These are phyloP conservation scores for Geococcyx californianus DNA, from an alignment of 2,113 vertebrate genomes.

Conservation along the genomic window DNA sequence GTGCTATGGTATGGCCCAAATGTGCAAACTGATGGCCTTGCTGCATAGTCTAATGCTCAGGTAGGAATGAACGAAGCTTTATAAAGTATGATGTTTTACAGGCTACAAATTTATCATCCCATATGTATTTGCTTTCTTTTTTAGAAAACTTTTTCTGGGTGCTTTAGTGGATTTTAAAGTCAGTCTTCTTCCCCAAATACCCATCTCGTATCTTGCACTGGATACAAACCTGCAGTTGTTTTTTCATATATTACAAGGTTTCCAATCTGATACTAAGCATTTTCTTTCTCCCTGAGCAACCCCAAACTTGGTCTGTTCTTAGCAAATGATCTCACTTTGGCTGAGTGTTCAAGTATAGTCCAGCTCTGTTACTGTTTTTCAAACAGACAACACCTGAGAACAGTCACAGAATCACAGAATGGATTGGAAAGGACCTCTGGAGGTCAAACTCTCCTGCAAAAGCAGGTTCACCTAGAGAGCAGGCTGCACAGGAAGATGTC, in stretches of 20 bases:
- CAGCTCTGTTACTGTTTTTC: too few relatives aligned
- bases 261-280: background rate
- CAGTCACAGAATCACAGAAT: too few relatives aligned
- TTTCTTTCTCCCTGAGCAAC: background rate
- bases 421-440: too few relatives aligned
- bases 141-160: background rate
- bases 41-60: background rate
- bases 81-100: background rate
- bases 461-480: too few relatives aligned
- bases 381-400: background rate
- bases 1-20: accelerated
- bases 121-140: background rate
- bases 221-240: background rate
- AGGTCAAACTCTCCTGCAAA: too few relatives aligned
- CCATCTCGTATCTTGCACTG: background rate
- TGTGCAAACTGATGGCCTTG: background rate
- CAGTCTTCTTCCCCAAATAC: background rate
- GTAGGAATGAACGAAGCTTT: background rate
- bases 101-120: background rate
- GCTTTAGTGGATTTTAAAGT: background rate
- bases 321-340: background rate
- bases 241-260: background rate
- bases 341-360: background rate
- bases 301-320: background rate
- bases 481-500: too few relatives aligned